Conservation (phyloP, 2,113 vertebrate species). For the Oceanodroma tethys region DNA sequence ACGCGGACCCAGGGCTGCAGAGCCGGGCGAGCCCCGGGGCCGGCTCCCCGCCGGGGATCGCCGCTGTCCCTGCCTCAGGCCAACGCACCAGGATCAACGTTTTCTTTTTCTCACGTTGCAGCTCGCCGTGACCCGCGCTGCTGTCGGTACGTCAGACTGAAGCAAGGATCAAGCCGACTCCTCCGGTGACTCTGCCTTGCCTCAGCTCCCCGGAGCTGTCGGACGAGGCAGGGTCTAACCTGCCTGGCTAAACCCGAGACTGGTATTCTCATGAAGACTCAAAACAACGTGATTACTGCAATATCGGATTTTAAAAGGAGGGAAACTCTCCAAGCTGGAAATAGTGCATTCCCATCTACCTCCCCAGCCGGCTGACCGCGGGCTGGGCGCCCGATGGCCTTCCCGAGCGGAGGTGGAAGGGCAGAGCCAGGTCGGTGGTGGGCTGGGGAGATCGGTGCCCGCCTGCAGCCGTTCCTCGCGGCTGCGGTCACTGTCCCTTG, state of each 20-base stretch:
- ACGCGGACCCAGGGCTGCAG: neutral
- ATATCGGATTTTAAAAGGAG: neutral
- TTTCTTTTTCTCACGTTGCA: neutral
- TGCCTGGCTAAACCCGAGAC: rapidly evolving
- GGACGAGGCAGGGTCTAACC: rapidly evolving
- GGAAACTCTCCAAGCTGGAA: neutral
- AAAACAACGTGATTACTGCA: rapidly evolving
- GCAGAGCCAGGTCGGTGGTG: neutral
- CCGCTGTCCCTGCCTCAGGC: neutral
- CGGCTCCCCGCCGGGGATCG: neutral
- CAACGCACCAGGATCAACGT: neutral
- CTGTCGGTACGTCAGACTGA: rapidly evolving
- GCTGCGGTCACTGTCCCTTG: neutral
- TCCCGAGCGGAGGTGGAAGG: neutral
- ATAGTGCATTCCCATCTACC: neutral
- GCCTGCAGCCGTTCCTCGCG: neutral
- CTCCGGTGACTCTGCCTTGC: neutral
- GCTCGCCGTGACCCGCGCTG: rapidly evolving
- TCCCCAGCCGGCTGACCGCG: rapidly evolving
- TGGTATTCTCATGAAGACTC: neutral
- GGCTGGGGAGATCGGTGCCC: neutral
- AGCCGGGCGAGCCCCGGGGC: neutral
- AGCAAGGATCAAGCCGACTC: neutral
- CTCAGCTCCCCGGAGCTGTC: neutral
- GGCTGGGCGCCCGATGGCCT: rapidly evolving